Evolutionary conservation across 2,113 vertebrate species (phyloP).

Genomic region (Hystrix cristata): DNA sequence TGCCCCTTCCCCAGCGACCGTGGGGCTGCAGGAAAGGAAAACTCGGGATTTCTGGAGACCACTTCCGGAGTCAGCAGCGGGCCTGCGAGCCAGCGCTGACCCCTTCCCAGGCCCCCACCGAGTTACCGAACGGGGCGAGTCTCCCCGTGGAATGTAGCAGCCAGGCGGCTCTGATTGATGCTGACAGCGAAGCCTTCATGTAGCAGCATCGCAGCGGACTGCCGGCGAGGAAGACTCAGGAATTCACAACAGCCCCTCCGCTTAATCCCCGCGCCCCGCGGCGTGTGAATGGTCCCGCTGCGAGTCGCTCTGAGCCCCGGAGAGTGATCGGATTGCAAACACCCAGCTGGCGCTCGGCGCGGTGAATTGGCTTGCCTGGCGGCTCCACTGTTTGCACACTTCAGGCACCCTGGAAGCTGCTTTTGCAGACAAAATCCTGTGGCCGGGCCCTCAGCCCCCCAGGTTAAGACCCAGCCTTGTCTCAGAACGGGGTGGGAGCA

Average conservation of each 20-base stretch:
- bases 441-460: slow-evolving; percentile 37
- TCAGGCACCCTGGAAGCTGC: slow-evolving; percentile 23
- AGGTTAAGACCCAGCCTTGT: not conserved
- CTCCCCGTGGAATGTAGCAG: slow-evolving; percentile 85
- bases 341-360: slow-evolving; percentile 63
- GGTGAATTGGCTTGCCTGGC: slow-evolving; percentile 56
- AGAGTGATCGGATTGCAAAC: slow-evolving; percentile 82
- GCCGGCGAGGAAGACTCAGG: slow-evolving; percentile 86
- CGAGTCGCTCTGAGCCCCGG: slow-evolving; percentile 79
- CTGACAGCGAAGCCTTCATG: slow-evolving; percentile 88
- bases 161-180: slow-evolving; percentile 81
- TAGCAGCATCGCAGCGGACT: slow-evolving; percentile 80
- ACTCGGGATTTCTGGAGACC: not conserved
- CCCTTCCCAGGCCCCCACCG: not conserved
- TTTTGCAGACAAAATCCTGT: slow-evolving; percentile 69
- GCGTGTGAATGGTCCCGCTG: slow-evolving; percentile 79
- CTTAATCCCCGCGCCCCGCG: slow-evolving; percentile 87
- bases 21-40: not conserved
- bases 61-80: not conserved
- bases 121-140: slow-evolving; percentile 81
- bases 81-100: not conserved
- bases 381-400: slow-evolving; percentile 31
- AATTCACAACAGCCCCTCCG: slow-evolving; percentile 87
- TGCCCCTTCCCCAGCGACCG: not conserved
- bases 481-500: not conserved